Conservation (phyloP, 2,888 invertebrate species). For the Tipula unca region DNA sequence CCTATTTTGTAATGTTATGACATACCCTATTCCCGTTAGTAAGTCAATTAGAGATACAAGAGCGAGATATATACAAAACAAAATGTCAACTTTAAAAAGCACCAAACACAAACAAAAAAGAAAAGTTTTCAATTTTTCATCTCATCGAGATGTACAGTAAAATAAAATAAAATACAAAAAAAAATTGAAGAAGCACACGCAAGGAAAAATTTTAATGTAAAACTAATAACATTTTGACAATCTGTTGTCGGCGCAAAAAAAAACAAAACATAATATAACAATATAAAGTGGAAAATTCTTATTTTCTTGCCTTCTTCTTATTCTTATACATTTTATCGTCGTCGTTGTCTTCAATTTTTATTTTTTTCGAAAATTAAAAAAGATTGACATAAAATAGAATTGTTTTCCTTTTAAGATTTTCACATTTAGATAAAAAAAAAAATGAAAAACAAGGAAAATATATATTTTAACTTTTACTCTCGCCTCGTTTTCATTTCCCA, state of each 20-base stretch:
- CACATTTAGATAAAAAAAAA: background rate
- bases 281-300: background rate
- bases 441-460: background rate
- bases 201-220: background rate
- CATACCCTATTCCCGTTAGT: background rate
- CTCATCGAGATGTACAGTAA: background rate
- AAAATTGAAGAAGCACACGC: background rate
- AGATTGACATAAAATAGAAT: constrained; percentile 15
- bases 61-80: constrained; percentile 8
- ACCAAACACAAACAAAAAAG: background rate
- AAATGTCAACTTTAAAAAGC: constrained; percentile 8
- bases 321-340: background rate
- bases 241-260: constrained; percentile 9
- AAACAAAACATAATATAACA: background rate
- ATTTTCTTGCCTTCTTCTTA: background rate
- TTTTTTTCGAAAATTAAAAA: background rate
- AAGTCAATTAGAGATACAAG: background rate
- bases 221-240: constrained; percentile 18
- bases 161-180: too few species aligned
- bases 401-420: constrained; percentile 15
- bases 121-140: background rate
- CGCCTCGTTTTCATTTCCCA: background rate
- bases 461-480: background rate
- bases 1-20: background rate
- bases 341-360: background rate